Base-by-base conservation (phyloP, 2,113 vertebrate genomes). In the Zosterops hypoxanthus region DNA sequence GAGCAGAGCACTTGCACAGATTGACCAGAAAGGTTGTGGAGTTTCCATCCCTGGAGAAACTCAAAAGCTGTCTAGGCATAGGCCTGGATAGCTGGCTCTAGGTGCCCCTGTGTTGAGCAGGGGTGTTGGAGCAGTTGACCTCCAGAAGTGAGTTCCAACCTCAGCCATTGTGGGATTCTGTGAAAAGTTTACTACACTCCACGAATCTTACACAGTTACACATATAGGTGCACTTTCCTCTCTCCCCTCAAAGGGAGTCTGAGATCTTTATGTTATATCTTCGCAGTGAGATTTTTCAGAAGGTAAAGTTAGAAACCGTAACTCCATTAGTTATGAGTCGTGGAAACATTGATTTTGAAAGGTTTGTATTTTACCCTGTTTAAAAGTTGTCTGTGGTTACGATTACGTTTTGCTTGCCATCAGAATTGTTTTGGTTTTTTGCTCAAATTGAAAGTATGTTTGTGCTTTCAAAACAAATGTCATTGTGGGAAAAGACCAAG, bases 381-480 rank as follows among this genome's bases (percentile, higher is more conserved):
- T 71, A 18, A 68, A 80, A 86, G 18, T 75, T 94, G 24, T 60
- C 39, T 65, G 66, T 86, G 71, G 50, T 88, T 46, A 64, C 5
- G 44, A 42, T 83, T 86, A 31, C 28, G 53, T 83, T 66, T 91
- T 80, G 33, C 16, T 90, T 83, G 56, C 56, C 52, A 33, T 86
- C 57, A 88, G 23, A 83, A 78, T 83, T 86, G 49, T 41, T 90
- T 55, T 66, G 29, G 11, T 7, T 17, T 83, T 88, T 78, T 88
- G 36, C 31, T 81, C 60, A 78, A 81, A 77, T 56, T 77, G 55
- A 76, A 88, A 95, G 81, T 92, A 83, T 26, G 26, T 85, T 91
- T 88, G 31, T 82, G 25, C 78, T 92, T 64, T 86, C 94, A 73
- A 89, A 88, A 73, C 64, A 83, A 92, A 82, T 94, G 50, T 69